Evolutionary conservation across 2,797 vertebrate species (phyloP).

Genomic region (Squalus acanthias): DNA sequence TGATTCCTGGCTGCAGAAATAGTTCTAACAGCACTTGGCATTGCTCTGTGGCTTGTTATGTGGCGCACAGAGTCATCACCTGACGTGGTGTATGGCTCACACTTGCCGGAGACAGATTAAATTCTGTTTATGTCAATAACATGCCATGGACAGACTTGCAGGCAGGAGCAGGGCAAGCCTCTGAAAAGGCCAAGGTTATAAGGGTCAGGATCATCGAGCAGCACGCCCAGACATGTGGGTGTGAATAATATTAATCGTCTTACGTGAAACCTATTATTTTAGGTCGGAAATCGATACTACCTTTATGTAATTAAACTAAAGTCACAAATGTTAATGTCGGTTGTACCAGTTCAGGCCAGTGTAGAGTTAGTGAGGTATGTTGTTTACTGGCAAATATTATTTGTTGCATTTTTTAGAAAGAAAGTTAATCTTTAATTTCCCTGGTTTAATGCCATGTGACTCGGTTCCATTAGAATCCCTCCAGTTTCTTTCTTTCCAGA

Average conservation of each 20-base stretch:
- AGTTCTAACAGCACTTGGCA: background rate
- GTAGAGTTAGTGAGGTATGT: background rate
- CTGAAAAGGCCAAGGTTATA: conserved; percentile 31
- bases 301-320: conserved; percentile 29
- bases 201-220: conserved; percentile 6
- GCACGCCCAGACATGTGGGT: background rate
- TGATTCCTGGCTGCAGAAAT: background rate
- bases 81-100: background rate
- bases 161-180: conserved; percentile 9
- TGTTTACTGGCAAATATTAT: conserved; percentile 9
- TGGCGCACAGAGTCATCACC: background rate
- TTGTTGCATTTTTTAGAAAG: background rate
- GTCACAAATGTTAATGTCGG: conserved; percentile 27
- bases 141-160: conserved; percentile 22
- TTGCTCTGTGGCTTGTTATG: background rate
- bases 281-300: background rate
- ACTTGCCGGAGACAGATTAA: conserved; percentile 33
- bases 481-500: background rate
- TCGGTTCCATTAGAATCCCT: background rate
- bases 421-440: background rate
- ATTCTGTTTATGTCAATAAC: conserved; percentile 37
- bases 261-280: conserved; percentile 18
- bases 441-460: background rate
- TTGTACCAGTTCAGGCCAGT: background rate
- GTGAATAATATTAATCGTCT: conserved; percentile 30